Percentiles rank a stretch among this genome's conserved stretches.
Conservation (phyloP, 2,797 vertebrate genomes). For the Furcifer pardalis region DNA sequence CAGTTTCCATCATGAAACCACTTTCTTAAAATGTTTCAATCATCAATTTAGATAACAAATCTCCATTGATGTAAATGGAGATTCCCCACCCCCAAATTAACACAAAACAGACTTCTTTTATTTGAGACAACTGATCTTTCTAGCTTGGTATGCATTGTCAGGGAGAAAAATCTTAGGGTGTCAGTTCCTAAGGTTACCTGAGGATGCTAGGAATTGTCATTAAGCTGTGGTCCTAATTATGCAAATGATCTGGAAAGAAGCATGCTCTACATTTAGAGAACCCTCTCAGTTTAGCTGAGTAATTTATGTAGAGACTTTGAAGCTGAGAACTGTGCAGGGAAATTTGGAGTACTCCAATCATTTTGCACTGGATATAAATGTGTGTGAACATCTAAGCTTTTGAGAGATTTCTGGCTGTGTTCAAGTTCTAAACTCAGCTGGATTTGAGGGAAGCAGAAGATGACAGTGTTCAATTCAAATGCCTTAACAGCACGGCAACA, state of each 20-base stretch:
- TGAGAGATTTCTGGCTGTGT: constrained; percentile 34
- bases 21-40: too few relatives aligned
- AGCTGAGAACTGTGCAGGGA: constrained; percentile 43
- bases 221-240: constrained; percentile 29
- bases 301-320: constrained; percentile 54
- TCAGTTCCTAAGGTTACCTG: neutral
- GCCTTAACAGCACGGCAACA: constrained; percentile 48
- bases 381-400: constrained; percentile 38
- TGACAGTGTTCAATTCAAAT: constrained; percentile 55
- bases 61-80: too few relatives aligned
- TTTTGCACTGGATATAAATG: constrained; percentile 46
- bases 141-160: too few relatives aligned
- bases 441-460: constrained; percentile 12
- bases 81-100: too few relatives aligned
- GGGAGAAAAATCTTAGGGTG: too few relatives aligned
- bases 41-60: too few relatives aligned
- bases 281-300: constrained; percentile 54
- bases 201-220: neutral
- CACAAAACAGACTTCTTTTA: too few relatives aligned
- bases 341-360: constrained; percentile 39
- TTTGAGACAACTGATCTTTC: too few relatives aligned
- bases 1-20: too few relatives aligned
- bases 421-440: constrained; percentile 38
- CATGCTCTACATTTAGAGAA: constrained; percentile 55
- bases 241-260: constrained; percentile 46